Conservation (phyloP, 2,888 invertebrate species). For the Serripes groenlandicus region DNA sequence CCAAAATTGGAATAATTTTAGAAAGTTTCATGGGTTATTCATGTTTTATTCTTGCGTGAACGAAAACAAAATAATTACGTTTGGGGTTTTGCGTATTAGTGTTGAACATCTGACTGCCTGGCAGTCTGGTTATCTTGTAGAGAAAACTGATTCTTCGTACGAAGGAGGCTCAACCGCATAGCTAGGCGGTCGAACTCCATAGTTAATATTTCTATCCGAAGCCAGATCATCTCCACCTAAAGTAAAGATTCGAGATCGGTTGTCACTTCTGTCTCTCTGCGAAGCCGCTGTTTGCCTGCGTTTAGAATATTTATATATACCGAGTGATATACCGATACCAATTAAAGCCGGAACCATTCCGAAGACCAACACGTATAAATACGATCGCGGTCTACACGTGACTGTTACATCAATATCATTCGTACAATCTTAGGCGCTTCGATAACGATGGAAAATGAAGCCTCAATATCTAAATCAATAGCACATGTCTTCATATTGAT, state of each 20-base stretch:
- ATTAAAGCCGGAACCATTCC: slow-evolving; percentile 11
- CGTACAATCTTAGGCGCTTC: slow-evolving; percentile 12
- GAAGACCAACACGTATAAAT: slow-evolving; percentile 25
- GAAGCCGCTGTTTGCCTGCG: background rate
- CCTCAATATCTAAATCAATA: background rate
- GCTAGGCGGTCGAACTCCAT: slow-evolving; percentile 8
- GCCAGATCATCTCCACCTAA: background rate
- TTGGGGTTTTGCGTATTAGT: too few species aligned
- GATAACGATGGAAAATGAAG: slow-evolving; percentile 12
- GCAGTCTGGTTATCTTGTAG: too few species aligned
- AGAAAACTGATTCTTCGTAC: slow-evolving; percentile 1
- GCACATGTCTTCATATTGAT: background rate
- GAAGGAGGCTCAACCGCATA: slow-evolving; percentile 10
- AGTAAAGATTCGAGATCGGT: background rate
- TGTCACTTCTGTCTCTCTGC: background rate
- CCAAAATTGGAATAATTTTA: too few species aligned
- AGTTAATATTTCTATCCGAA: background rate
- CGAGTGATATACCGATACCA: slow-evolving; percentile 17
- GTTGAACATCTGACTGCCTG: too few species aligned
- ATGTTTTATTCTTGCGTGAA: too few species aligned
- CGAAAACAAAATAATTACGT: too few species aligned
- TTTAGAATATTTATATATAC: slow-evolving; percentile 16
- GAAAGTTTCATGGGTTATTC: too few species aligned
- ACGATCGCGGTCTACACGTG: slow-evolving; percentile 16
- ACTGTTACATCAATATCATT: slow-evolving; percentile 11